Conservation (phyloP, 2,797 vertebrate genomes). For the Liasis olivaceus region DNA sequence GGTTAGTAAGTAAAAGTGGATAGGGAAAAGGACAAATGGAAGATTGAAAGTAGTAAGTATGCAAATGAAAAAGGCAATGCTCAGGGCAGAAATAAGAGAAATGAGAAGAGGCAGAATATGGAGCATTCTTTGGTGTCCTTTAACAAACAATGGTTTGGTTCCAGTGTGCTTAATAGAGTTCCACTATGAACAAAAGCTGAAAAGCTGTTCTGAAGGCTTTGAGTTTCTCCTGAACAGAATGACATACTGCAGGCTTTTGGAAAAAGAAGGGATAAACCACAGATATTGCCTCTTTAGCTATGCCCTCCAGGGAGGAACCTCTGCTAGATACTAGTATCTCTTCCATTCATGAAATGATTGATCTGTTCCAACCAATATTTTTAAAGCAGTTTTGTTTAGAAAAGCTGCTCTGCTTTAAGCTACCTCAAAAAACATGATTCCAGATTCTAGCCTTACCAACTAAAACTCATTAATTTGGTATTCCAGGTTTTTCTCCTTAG, state of each 20-base stretch:
- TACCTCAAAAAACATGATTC: not conserved
- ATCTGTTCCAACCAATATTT: not conserved
- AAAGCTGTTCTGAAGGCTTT: not conserved
- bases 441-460: not conserved
- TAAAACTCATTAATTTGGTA: not conserved
- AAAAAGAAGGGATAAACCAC: not conserved
- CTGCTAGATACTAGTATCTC: not conserved
- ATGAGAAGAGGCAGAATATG: not conserved
- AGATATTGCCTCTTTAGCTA: not conserved
- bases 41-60: not conserved
- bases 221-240: not conserved
- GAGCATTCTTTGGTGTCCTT: not conserved
- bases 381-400: not conserved
- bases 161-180: not conserved
- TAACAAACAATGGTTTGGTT: not conserved
- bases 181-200: not conserved
- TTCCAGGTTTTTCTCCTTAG: not conserved
- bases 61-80: not conserved
- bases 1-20: not conserved
- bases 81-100: not conserved
- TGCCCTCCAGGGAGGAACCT: not conserved
- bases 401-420: not conserved
- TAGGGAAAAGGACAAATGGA: not conserved
- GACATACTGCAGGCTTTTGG: not conserved
- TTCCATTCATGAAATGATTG: not conserved